Evolutionary conservation across 2,113 vertebrate genomes (phyloP).

Genomic region (Myrmecophaga tridactyla): DNA sequence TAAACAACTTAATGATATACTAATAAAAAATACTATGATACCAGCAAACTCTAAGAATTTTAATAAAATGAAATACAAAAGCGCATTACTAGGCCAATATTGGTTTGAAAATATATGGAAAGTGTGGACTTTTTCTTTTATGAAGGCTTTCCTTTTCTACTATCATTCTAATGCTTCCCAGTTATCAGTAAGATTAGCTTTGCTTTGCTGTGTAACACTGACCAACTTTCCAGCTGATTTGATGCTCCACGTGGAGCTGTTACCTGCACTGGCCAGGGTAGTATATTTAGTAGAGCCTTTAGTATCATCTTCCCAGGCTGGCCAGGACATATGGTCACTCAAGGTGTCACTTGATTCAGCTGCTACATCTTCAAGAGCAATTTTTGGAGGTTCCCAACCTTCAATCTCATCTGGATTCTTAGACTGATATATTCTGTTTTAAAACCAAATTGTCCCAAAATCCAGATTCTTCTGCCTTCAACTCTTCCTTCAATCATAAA

Average conservation of each 20-base stretch:
- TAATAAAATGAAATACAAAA: slow-evolving; percentile 73
- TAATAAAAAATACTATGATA: slow-evolving; percentile 50
- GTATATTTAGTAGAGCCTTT: slow-evolving; percentile 90
- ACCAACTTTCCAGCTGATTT: slow-evolving; percentile 93
- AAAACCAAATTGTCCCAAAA: slow-evolving; percentile 97
- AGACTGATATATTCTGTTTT: slow-evolving; percentile 91
- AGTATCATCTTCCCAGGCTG: slow-evolving; percentile 89
- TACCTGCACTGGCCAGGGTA: slow-evolving; percentile 90
- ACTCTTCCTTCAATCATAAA: slow-evolving; percentile 89
- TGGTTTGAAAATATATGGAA: slow-evolving; percentile 77
- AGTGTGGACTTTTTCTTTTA: slow-evolving; percentile 33
- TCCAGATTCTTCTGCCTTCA: slow-evolving; percentile 90
- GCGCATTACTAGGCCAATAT: slow-evolving; percentile 80
- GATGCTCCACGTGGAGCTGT: slow-evolving; percentile 90
- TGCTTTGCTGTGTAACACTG: slow-evolving; percentile 92
- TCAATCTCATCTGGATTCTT: slow-evolving; percentile 95
- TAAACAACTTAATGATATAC: slow-evolving; percentile 63
- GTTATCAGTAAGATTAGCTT: slow-evolving; percentile 86
- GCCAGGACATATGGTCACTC: slow-evolving; percentile 85
- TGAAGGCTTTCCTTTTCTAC: background rate
- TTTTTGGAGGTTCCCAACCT: slow-evolving; percentile 93
- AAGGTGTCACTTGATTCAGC: slow-evolving; percentile 76
- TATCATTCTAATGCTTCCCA: slow-evolving; percentile 94
- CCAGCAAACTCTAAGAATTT: slow-evolving; percentile 72
- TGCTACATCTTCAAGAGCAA: slow-evolving; percentile 78